These are phyloP conservation scores for Perccottus glenii DNA, from an alignment of 2,113 vertebrate species.

Conservation along the genomic window DNA sequence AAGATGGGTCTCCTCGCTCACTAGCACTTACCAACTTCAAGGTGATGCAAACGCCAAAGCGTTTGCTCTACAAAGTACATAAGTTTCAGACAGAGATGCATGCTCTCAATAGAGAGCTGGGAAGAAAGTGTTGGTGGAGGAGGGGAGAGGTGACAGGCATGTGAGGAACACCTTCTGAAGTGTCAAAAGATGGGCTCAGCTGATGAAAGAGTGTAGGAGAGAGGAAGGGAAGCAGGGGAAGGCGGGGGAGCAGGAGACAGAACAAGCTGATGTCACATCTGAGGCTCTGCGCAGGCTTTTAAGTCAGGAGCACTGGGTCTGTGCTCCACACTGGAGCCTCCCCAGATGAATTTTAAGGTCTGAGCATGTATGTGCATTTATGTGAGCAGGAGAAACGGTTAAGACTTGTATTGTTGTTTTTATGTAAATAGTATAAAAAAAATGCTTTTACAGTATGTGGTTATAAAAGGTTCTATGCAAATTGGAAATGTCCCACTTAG, in stretches of 20 bases:
- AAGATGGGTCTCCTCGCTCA: constrained; percentile 68
- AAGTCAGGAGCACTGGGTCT: constrained; percentile 70
- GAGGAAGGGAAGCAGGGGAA: constrained; percentile 60
- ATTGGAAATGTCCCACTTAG: constrained; percentile 1
- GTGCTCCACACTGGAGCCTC: constrained; percentile 60
- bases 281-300: constrained; percentile 64
- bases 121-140: constrained; percentile 72
- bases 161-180: constrained; percentile 79
- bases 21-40: constrained; percentile 80
- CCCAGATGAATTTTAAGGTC: constrained; percentile 53
- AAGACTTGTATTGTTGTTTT: not conserved
- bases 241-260: constrained; percentile 67
- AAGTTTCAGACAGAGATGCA: constrained; percentile 74
- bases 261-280: constrained; percentile 78
- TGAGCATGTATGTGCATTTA: constrained; percentile 12
- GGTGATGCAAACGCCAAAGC: constrained; percentile 73
- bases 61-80: constrained; percentile 82
- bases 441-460: constrained; percentile 31
- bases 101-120: constrained; percentile 66
- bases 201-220: constrained; percentile 77
- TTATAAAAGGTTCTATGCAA: not conserved
- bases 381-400: constrained; percentile 1
- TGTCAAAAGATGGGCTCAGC: constrained; percentile 76
- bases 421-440: constrained; percentile 10
- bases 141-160: constrained; percentile 76